A percentile compares a stretch with the other conserved stretches of the same genome.
phyloP scores from a whole-genome alignment of 2,888 invertebrate species.

The Mystacides longicornis region DNA sequence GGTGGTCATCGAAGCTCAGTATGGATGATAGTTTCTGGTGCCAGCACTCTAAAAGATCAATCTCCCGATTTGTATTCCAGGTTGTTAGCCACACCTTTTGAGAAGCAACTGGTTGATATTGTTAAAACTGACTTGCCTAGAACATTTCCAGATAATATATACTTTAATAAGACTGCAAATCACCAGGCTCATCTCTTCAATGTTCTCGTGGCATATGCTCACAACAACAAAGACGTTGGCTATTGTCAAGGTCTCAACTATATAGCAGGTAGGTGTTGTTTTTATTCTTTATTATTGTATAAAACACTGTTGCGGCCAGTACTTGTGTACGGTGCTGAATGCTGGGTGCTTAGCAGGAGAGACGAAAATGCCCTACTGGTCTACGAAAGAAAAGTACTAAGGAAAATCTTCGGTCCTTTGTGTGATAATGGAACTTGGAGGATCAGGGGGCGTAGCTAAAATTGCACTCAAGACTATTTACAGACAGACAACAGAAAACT shows the following conservation, averaged over 20 bases:
- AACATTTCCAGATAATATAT: slow-evolving; percentile 93
- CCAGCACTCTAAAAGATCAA: slow-evolving; percentile 57
- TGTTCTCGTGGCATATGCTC: slow-evolving; percentile 81
- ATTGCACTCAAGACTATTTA: no score
- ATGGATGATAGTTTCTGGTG: slow-evolving; percentile 85
- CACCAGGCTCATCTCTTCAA: slow-evolving; percentile 74
- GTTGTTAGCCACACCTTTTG: slow-evolving; percentile 61
- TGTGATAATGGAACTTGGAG: no score
- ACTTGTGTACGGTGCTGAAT: no score
- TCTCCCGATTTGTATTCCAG: slow-evolving; percentile 60
- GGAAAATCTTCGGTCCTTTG: no score
- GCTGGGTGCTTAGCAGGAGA: no score
- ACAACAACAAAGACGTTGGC: slow-evolving; percentile 78
- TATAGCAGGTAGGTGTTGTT: slow-evolving; percentile 57
- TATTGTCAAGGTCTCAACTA: slow-evolving; percentile 96
- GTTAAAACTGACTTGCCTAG: slow-evolving; percentile 86
- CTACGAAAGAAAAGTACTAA: no score
- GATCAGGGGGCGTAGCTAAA: no score
- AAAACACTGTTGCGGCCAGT: background rate
- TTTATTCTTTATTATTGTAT: background rate
- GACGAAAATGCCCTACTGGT: no score
- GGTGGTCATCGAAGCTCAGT: slow-evolving; percentile 58
- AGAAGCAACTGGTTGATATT: slow-evolving; percentile 66
- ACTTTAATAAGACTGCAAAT: slow-evolving; percentile 70
- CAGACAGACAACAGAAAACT: no score